These are phyloP conservation scores for Caenorhabditis japonica DNA, from an alignment of 2,888 invertebrate genomes.

Conservation along the genomic window DNA sequence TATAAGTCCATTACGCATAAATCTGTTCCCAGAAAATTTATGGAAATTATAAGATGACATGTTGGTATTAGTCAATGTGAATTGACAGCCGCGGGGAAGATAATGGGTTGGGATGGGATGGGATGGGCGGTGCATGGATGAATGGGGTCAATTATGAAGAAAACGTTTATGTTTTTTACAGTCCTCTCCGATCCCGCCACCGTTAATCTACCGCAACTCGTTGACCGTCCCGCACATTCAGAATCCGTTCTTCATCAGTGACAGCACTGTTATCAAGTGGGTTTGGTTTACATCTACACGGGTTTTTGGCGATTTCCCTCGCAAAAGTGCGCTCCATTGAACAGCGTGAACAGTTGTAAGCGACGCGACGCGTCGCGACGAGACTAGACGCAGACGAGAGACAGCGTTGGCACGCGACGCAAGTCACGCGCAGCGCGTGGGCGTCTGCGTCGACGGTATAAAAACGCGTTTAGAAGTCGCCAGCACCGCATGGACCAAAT, in stretches of 20 bases:
- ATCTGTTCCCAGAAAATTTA: conserved; percentile 7
- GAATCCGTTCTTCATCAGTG: conserved; percentile 44
- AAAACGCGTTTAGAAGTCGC: no score
- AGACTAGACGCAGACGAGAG: no score
- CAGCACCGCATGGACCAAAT: background rate
- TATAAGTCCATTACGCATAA: no score
- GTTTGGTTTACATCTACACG: no score
- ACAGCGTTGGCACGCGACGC: no score
- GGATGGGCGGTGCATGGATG: no score
- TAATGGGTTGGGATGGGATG: conserved; percentile 8
- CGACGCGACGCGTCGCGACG: no score
- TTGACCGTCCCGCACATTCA: conserved; percentile 43
- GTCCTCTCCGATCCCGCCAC: conserved; percentile 30
- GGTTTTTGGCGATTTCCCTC: no score
- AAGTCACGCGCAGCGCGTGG: no score
- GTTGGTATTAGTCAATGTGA: background rate
- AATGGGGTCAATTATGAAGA: conserved; percentile 29
- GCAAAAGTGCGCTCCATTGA: no score
- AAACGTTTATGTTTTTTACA: conserved; percentile 15
- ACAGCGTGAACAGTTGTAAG: no score
- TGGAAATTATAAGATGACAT: conserved; percentile 27
- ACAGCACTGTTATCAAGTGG: conserved; percentile 31
- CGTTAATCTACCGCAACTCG: conserved; percentile 23
- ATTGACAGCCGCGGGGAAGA: background rate
- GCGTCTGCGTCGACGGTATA: no score